phyloP scores from a whole-genome alignment of 2,113 vertebrate genomes.

The Ctenodactylus gundi region DNA sequence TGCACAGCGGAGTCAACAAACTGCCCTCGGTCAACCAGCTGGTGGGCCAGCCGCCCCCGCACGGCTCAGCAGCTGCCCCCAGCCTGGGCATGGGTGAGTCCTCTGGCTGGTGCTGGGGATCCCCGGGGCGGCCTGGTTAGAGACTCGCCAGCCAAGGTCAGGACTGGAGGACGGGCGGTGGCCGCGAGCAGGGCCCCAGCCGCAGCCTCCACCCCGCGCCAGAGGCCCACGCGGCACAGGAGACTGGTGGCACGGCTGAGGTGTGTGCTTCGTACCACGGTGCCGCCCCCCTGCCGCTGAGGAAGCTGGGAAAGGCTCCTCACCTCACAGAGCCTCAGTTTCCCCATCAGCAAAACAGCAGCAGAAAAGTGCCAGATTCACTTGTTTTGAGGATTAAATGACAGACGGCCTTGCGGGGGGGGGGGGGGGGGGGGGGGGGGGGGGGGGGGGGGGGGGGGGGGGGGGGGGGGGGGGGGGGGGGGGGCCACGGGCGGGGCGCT shows the following conservation, averaged over 20 bases:
- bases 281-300: not conserved
- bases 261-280: rapidly evolving
- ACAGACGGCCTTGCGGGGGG: not conserved
- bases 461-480: not conserved
- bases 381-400: not conserved
- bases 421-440: not conserved
- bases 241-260: not conserved
- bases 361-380: too few relatives aligned
- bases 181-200: too few relatives aligned
- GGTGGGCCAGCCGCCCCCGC: conserved; percentile 92
- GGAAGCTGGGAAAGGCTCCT: not conserved
- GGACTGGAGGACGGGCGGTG: rapidly evolving
- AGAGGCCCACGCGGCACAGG: not conserved
- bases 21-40: conserved; percentile 94
- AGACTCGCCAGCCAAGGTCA: rapidly evolving
- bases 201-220: too few relatives aligned
- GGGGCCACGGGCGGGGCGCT: rapidly evolving
- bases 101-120: rapidly evolving
- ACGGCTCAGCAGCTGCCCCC: conserved; percentile 82
- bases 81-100: conserved; percentile 90
- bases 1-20: conserved; percentile 88
- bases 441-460: not conserved
- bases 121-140: not conserved
- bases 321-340: not conserved
- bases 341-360: not conserved